These are phyloP conservation scores for Tenodera sinensis DNA, from an alignment of 2,888 invertebrate genomes.

Conservation along the genomic window DNA sequence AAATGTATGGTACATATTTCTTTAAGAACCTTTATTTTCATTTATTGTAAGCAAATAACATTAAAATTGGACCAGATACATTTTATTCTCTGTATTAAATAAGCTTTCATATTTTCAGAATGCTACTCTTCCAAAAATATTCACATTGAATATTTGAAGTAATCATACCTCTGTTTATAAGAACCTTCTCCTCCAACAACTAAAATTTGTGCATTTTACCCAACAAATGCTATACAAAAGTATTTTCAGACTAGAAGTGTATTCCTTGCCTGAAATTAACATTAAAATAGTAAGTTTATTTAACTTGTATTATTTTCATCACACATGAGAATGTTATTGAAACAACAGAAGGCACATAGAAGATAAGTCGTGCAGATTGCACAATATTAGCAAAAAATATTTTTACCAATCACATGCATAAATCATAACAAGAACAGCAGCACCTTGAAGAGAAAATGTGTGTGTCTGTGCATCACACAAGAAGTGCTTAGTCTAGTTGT, in stretches of 20 bases:
- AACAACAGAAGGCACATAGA: constrained; percentile 11
- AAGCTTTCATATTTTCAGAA: background rate
- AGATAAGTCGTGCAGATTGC: constrained; percentile 9
- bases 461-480: background rate
- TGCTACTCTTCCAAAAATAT: background rate
- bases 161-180: background rate
- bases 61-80: background rate
- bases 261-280: background rate
- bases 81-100: background rate
- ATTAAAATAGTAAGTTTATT: background rate
- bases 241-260: background rate
- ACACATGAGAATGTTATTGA: background rate
- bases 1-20: background rate
- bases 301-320: background rate
- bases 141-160: background rate
- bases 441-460: background rate
- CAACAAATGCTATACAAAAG: background rate
- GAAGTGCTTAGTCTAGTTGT: background rate
- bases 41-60: background rate
- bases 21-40: background rate
- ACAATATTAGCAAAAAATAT: background rate
- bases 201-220: background rate
- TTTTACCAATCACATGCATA: background rate
- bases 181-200: background rate
- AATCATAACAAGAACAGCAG: background rate